Percentiles rank a stretch among this genome's conserved stretches.
These are phyloP conservation scores for Cheilosia pagana DNA, from an alignment of 2,888 invertebrate species.

Conservation along the genomic window DNA sequence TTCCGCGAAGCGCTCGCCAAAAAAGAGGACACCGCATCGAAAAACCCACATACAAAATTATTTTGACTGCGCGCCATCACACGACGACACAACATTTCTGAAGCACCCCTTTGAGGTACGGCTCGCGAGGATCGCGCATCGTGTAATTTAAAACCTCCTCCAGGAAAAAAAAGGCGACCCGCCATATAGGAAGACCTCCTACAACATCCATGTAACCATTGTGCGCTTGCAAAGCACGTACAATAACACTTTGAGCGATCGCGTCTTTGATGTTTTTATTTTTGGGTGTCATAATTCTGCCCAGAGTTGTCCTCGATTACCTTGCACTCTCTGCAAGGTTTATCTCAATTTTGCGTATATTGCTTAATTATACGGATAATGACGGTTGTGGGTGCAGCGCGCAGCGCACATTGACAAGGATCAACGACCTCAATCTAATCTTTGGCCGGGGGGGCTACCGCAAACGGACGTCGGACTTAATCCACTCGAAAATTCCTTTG, in stretches of 20 bases:
- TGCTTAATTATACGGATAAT: constrained; percentile 39
- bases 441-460: neutral
- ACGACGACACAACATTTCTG: constrained; percentile 1
- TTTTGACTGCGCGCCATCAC: constrained; percentile 24
- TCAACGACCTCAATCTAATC: constrained; percentile 22
- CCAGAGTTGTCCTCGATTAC: constrained; percentile 16
- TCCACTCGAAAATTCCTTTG: neutral
- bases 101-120: constrained; percentile 19
- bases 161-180: constrained; percentile 8
- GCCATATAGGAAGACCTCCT: constrained; percentile 8
- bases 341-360: neutral
- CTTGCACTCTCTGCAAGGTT: constrained; percentile 18
- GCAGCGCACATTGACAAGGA: neutral
- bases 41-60: constrained; percentile 29
- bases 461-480: neutral
- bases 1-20: constrained; percentile 4
- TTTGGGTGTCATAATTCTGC: constrained; percentile 38
- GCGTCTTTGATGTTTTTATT: constrained; percentile 4
- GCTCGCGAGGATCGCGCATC: neutral
- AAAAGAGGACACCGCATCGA: constrained; percentile 1
- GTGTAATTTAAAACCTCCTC: constrained; percentile 44
- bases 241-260: constrained; percentile 17
- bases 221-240: constrained; percentile 6
- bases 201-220: constrained; percentile 17
- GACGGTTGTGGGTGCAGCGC: constrained; percentile 19